Conservation (phyloP, 2,113 vertebrate genomes). For the Paratilapia polleni region DNA sequence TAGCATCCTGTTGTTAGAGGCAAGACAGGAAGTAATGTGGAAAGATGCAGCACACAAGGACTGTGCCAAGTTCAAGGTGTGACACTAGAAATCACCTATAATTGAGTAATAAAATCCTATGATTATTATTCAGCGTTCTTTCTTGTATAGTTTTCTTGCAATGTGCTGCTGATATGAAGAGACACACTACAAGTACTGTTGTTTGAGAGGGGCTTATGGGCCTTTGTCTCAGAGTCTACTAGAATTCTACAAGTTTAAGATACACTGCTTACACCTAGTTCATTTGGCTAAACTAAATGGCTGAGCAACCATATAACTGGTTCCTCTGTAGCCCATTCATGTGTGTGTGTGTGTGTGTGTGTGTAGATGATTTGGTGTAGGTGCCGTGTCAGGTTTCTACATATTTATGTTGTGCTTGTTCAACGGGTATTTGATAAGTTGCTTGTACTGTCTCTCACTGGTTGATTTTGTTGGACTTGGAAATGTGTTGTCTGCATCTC, state of each 20-base stretch:
- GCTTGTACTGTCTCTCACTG: neutral
- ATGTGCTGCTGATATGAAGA: neutral
- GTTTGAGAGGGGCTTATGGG: no score
- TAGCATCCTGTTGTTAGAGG: slow-evolving; percentile 8
- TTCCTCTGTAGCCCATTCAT: neutral
- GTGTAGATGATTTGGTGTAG: no score
- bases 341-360: neutral
- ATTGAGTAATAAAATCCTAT: neutral
- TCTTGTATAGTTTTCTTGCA: no score
- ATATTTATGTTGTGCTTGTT: neutral
- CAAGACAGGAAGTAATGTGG: neutral
- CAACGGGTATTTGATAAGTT: neutral
- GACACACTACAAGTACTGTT: neutral
- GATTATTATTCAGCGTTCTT: neutral
- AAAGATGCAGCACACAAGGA: slow-evolving; percentile 2
- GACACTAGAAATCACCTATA: neutral
- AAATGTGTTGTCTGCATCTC: neutral
- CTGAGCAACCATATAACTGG: neutral
- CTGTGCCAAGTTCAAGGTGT: neutral
- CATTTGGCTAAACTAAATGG: neutral
- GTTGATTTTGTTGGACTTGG: neutral
- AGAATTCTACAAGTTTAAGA: no score
- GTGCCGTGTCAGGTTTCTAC: neutral
- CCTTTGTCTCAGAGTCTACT: no score
- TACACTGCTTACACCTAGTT: no score